Percentiles rank a stretch among this genome's conserved stretches.
Evolutionary conservation across 1,140 invertebrate genomes (phyloP).

Genomic region (Cephus cinctus): DNA sequence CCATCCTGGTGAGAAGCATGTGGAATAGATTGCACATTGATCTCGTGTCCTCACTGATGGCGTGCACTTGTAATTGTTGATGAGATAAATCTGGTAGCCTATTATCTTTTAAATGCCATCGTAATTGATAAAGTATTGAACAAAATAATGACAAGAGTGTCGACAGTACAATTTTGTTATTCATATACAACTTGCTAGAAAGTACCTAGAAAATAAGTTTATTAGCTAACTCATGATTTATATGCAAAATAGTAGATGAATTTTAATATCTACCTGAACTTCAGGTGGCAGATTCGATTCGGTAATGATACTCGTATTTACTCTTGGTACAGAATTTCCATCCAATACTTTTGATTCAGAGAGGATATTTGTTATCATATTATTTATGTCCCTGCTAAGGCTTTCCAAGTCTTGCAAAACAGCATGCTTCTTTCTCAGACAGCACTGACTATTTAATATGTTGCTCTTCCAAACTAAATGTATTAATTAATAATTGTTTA

Average conservation of each 20-base stretch:
- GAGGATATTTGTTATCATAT: constrained; percentile 26
- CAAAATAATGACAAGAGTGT: constrained; percentile 30
- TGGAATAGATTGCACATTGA: constrained; percentile 22
- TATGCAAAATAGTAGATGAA: background rate
- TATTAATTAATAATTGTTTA: constrained; percentile 1
- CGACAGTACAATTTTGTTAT: constrained; percentile 28
- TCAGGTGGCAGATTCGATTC: constrained; percentile 29
- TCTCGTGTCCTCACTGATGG: constrained; percentile 28
- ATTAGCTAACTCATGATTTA: background rate
- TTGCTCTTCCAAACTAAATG: constrained; percentile 35
- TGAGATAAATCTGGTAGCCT: constrained; percentile 22
- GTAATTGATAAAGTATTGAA: constrained; percentile 22
- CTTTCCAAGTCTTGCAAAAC: constrained; percentile 22
- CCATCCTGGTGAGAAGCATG: constrained; percentile 12
- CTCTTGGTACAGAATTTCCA: constrained; percentile 22
- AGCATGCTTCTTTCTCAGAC: constrained; percentile 16
- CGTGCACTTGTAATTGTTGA: constrained; percentile 31
- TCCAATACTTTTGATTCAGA: constrained; percentile 27
- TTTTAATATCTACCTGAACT: constrained; percentile 24
- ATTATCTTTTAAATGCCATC: constrained; percentile 14
- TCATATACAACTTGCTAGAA: constrained; percentile 27
- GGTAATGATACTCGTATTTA: constrained; percentile 24
- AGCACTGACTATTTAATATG: constrained; percentile 16
- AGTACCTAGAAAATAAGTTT: constrained; percentile 24
- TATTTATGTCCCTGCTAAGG: constrained; percentile 17